Conservation (phyloP, 2,113 vertebrate genomes). For the Carassius auratus region DNA sequence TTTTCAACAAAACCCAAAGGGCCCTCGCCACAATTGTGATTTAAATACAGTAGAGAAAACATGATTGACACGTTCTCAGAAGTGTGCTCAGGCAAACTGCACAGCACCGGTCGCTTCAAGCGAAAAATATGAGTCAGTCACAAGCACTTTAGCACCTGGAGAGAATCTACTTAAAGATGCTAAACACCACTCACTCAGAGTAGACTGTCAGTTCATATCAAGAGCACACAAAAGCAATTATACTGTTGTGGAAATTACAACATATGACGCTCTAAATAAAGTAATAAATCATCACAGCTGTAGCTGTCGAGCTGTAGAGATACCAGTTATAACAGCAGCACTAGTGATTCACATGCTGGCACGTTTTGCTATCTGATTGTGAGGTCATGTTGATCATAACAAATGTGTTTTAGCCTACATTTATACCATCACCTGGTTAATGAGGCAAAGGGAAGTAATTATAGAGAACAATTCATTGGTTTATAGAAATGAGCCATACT, state of each 20-base stretch:
- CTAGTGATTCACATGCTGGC: neutral
- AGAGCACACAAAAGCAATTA: conserved; percentile 47
- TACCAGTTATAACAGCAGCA: neutral
- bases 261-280: neutral
- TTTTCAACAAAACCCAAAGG: neutral
- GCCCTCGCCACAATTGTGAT: neutral
- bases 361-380: neutral
- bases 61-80: conserved; percentile 24
- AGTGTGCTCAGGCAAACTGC: neutral
- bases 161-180: conserved; percentile 20
- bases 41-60: conserved; percentile 7
- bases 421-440: conserved; percentile 5
- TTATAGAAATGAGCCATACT: neutral
- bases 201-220: conserved; percentile 49
- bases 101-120: neutral
- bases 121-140: conserved; percentile 24
- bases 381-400: neutral
- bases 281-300: conserved; percentile 60
- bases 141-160: conserved; percentile 45
- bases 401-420: conserved; percentile 17
- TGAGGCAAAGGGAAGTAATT: conserved; percentile 15
- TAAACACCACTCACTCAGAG: conserved; percentile 26
- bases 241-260: conserved; percentile 49
- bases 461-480: neutral
- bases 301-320: neutral